phyloP scores from a whole-genome alignment of 2,113 vertebrate species.

The Euleptes europaea region DNA sequence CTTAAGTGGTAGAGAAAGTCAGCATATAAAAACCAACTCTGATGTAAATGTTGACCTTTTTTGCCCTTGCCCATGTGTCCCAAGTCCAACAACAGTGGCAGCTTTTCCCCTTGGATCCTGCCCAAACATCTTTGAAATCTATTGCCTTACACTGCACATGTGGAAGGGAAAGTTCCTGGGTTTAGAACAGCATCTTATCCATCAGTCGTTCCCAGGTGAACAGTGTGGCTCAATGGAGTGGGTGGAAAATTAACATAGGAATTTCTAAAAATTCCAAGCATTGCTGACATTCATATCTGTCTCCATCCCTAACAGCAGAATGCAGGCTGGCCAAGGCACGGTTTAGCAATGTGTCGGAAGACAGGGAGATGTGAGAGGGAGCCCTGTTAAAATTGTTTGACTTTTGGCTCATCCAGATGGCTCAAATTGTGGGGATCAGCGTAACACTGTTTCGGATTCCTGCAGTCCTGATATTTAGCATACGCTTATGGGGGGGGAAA shows the following conservation, averaged over 20 bases:
- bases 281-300: not conserved
- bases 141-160: not conserved
- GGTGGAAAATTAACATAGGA: conserved; percentile 13
- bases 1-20: no score
- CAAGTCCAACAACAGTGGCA: not conserved
- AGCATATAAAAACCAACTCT: no score
- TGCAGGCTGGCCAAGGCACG: not conserved
- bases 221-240: not conserved
- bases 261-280: not conserved
- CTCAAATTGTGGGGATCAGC: not conserved
- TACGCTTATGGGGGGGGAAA: not conserved
- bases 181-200: not conserved
- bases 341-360: not conserved
- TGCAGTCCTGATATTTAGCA: not conserved
- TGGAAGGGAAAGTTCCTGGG: not conserved
- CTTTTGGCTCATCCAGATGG: not conserved
- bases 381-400: not conserved
- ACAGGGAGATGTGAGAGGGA: not conserved
- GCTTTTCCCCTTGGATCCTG: not conserved
- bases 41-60: not conserved
- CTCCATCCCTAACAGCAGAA: not conserved
- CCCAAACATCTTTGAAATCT: conserved; percentile 20
- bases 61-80: rapidly evolving
- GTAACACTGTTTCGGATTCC: not conserved
- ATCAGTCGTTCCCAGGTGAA: conserved; percentile 5